A percentile compares a stretch with the other conserved stretches of the same genome.
phyloP scores from a whole-genome alignment of 1,140 invertebrate species.

The Penaeus indicus region DNA sequence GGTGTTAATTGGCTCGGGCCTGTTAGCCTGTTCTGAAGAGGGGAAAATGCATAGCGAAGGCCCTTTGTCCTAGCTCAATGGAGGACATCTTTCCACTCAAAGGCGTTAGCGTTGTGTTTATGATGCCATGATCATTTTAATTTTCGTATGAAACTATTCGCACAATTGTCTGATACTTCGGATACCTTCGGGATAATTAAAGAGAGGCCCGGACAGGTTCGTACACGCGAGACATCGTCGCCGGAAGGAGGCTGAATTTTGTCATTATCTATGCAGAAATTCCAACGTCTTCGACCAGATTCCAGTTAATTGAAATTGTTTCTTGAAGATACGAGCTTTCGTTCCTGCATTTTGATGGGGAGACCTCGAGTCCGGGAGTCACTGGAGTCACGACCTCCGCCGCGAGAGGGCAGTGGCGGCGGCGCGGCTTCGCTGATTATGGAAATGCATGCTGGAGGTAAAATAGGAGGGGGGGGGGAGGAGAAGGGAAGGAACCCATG shows the following conservation, averaged over 20 bases:
- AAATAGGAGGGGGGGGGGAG: neutral
- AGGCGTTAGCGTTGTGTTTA: no score
- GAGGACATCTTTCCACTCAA: no score
- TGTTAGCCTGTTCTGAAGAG: conserved; percentile 45
- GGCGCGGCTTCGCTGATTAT: no score
- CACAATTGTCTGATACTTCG: neutral
- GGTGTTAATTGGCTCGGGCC: conserved; percentile 54
- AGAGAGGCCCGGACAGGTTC: conserved; percentile 18
- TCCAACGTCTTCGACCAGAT: conserved; percentile 58
- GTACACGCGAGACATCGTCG: conserved; percentile 29
- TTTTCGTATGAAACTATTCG: neutral
- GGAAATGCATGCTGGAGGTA: no score
- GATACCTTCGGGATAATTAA: conserved; percentile 23
- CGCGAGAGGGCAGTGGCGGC: neutral
- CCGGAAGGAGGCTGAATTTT: conserved; percentile 57
- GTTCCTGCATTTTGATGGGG: conserved; percentile 61
- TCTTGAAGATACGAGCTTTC: conserved; percentile 63
- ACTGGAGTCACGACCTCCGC: neutral
- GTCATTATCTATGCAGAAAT: conserved; percentile 63
- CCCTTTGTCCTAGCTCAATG: conserved; percentile 31
- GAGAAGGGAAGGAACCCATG: neutral
- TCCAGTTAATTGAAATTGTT: conserved; percentile 63
- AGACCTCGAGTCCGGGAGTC: conserved; percentile 1
- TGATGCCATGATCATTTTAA: neutral
- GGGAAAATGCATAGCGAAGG: conserved; percentile 34